Evolutionary conservation across 2,113 vertebrate genomes (phyloP).

Genomic region (Chroicocephalus ridibundus): DNA sequence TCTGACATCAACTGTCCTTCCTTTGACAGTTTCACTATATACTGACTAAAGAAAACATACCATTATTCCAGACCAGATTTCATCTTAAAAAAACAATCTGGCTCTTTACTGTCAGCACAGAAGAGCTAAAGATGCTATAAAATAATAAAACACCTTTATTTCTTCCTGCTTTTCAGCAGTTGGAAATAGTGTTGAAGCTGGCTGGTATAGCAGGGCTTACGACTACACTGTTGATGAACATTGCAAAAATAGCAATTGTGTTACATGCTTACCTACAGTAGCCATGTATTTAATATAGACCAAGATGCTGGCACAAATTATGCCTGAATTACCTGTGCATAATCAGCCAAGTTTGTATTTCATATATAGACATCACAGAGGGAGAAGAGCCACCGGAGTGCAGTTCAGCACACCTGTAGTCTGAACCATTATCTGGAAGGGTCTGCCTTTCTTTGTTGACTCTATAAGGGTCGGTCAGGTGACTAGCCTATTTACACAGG

Average conservation of each 20-base stretch:
- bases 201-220: not conserved
- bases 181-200: not conserved
- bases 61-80: not conserved
- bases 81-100: not conserved
- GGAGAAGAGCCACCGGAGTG: not conserved
- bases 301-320: not conserved
- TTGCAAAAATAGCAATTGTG: not conserved
- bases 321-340: not conserved
- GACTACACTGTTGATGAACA: not conserved
- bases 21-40: slow-evolving; percentile 40
- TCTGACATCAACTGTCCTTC: slow-evolving; percentile 50
- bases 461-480: accelerated
- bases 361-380: not conserved
- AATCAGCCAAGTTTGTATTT: not conserved
- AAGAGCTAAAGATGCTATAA: slow-evolving; percentile 22
- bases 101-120: not conserved
- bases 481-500: not conserved
- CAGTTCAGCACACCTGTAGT: not conserved
- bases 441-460: not conserved
- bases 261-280: not conserved
- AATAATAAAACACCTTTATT: slow-evolving; percentile 16
- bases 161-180: not conserved
- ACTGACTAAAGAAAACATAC: not conserved
- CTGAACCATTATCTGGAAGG: not conserved
- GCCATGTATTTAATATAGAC: not conserved